Conservation (phyloP, 2,113 vertebrate genomes). For the Copsychus sechellarum region DNA sequence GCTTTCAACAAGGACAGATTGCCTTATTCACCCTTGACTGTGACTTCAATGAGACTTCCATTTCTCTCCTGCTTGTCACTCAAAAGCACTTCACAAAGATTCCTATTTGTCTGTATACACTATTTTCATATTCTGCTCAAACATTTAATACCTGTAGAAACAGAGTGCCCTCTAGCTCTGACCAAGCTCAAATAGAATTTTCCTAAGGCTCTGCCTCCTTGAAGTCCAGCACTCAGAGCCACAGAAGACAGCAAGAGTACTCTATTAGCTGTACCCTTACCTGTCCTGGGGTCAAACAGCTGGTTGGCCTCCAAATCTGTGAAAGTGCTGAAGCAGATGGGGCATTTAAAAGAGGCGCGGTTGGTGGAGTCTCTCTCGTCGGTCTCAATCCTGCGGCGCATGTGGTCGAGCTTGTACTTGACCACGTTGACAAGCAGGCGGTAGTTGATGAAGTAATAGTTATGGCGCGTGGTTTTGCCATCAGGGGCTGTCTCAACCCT, state of each 20-base stretch:
- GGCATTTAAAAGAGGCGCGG: slow-evolving; percentile 94
- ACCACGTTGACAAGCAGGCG: slow-evolving; percentile 95
- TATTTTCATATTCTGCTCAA: not conserved
- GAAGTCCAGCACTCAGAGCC: not conserved
- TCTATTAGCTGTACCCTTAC: slow-evolving; percentile 69
- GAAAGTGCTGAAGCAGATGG: slow-evolving; percentile 92
- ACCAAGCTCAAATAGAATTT: not conserved
- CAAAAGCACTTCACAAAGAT: not conserved
- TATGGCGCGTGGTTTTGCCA: slow-evolving; percentile 95
- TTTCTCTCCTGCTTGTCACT: not conserved
- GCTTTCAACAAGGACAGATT: not conserved
- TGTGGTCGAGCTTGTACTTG: slow-evolving; percentile 98
- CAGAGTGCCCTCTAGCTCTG: not conserved
- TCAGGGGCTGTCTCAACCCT: slow-evolving; percentile 93
- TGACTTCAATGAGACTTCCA: not conserved
- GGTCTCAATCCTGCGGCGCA: slow-evolving; percentile 95
- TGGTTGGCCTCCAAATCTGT: slow-evolving; percentile 98
- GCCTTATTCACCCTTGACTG: not conserved
- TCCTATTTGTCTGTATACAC: not conserved
- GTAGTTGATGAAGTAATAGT: slow-evolving; percentile 99
- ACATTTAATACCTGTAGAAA: not conserved
- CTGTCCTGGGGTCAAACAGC: slow-evolving; percentile 92
- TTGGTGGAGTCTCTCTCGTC: slow-evolving; percentile 97
- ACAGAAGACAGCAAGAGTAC: not conserved
- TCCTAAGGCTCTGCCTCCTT: not conserved